These are phyloP conservation scores for Scelioninae gen. 2 DNA, from an alignment of 2,888 invertebrate species.

Conservation along the genomic window DNA sequence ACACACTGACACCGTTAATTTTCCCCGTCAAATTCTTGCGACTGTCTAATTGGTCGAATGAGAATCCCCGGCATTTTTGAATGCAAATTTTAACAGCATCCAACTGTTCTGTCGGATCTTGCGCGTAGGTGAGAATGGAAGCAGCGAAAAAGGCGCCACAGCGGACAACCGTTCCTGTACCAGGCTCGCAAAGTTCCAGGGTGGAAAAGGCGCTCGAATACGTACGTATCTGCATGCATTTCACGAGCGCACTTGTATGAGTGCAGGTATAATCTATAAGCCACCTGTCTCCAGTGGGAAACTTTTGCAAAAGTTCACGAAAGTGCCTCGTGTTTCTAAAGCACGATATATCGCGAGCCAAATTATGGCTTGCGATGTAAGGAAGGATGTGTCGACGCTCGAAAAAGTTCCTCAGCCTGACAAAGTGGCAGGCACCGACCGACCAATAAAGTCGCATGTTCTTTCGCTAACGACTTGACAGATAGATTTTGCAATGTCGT, in stretches of 20 bases:
- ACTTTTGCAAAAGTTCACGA: slow-evolving; percentile 52
- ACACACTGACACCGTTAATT: too few species aligned
- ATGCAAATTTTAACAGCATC: too few species aligned
- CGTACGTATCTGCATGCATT: slow-evolving; percentile 43
- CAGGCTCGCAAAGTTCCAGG: slow-evolving; percentile 43
- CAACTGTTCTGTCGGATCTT: too few species aligned
- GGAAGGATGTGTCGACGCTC: slow-evolving; percentile 53
- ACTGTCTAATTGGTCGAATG: too few species aligned
- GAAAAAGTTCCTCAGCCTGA: slow-evolving; percentile 52
- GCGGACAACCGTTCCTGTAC: too few species aligned
- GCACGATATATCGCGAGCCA: slow-evolving; percentile 52
- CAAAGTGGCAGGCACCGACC: slow-evolving; percentile 40
- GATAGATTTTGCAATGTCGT: background rate
- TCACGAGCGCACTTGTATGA: slow-evolving; percentile 26
- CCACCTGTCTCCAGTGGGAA: slow-evolving; percentile 52
- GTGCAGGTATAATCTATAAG: slow-evolving; percentile 56
- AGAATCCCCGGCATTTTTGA: too few species aligned
- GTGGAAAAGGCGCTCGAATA: slow-evolving; percentile 44
- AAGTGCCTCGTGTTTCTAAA: slow-evolving; percentile 51
- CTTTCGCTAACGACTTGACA: background rate
- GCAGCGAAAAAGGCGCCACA: too few species aligned
- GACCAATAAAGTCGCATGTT: slow-evolving; percentile 34
- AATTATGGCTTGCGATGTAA: slow-evolving; percentile 51
- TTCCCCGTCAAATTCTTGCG: too few species aligned
- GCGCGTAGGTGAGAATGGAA: too few species aligned